Evolutionary conservation across 2,888 invertebrate species (phyloP), one percentile per base, ranked within the genome.

Genomic region (Hetaerina titia): DNA sequence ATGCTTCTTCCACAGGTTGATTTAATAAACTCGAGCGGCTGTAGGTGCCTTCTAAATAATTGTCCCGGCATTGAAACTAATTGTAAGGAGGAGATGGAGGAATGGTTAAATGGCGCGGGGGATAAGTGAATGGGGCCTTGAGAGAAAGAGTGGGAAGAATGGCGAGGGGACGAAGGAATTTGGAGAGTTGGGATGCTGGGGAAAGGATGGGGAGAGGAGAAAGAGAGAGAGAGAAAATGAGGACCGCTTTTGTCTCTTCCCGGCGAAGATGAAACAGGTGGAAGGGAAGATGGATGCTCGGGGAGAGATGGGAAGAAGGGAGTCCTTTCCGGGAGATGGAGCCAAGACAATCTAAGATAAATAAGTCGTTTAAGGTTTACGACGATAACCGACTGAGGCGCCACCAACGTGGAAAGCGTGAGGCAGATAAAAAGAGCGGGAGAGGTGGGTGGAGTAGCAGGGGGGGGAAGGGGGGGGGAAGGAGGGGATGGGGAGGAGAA

Each of bases 351-450:
- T 69, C 64, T 69, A 69, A 92, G 92, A 92, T 69, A 64, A 92
- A 92, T 92, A 64, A 92, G 92, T 92, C 92, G 92, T 92, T 90
- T 90, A 63, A 90, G 90, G 90, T 90, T 92, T 92, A 92, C 92
- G 64, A 69, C 69, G 92, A 92, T 92, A 92, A 92, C 64, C 63
- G 64, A 69, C 92, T 31, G 90, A 63, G 90, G 90, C 90, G 60
- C 64, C 92, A 56, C 92, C 69, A 56, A 69, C 56, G 69, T 64
- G 92, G 64, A 92, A 92, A 92, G 92, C 64, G 69, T 69, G 92
- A 92, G 92, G 63, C 64, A 69, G 92, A 92, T 92, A 92, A 92
- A 69, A 69, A 45, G 90, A 60, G 25, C 60, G 25, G 25, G 25
- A 31, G 89, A 25, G 89, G 2, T 22, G 57, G n/a, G 89, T 22